Evolutionary conservation across 1,140 invertebrate species (phyloP), one percentile per base, ranked within the genome.

Genomic region (Trialeurodes vaporariorum): DNA sequence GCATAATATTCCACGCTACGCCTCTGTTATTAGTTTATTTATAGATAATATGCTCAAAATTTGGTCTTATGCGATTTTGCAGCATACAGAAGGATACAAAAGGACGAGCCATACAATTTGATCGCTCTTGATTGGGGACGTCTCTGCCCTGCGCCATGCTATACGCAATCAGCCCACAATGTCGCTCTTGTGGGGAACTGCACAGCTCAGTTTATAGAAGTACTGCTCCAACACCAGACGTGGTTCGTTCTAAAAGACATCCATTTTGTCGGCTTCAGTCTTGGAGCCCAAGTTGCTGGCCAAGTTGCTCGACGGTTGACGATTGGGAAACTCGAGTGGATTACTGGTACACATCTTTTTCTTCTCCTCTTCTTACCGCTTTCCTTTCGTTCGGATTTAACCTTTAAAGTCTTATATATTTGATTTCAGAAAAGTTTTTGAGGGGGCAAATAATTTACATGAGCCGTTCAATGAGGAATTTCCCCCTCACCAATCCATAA

Each of bases 211-310:
- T 65, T 77, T 0, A 69, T 82, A 0, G 63, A 76, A 0, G 40
- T 74, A 60, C 71, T 81, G 68, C 77, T 79, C 68, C 73, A 75
- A 1, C 65, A 71, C 21, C 79, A 79, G 1, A 63, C 79, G 25
- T 72, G 80, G 23, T n/a, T 68, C 0, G n/a, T 25, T 1, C 63
- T 75, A 26, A 70, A 79, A 0, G 77, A 76, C 21, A 77, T 87
- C n/a, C 89, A 92, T 73, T 74, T 91, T 2, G 81, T 92, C 40
- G 89, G 87, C 0, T 89, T 90, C 75, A 90, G 88, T 2, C 76
- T 92, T 49, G 90, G 90, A 0, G 86, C 86, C 2, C 89, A 92
- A 67, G 80, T 90, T 27, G 83, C 87, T 1, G 88, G 87, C 0
- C 83, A 85, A 63, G 79, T 86, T 1, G 87, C 86, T 0, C 76